A percentile compares a stretch with the other conserved stretches of the same genome.
phyloP scores from a whole-genome alignment of 2,113 vertebrate genomes.

The Penelope pileata region DNA sequence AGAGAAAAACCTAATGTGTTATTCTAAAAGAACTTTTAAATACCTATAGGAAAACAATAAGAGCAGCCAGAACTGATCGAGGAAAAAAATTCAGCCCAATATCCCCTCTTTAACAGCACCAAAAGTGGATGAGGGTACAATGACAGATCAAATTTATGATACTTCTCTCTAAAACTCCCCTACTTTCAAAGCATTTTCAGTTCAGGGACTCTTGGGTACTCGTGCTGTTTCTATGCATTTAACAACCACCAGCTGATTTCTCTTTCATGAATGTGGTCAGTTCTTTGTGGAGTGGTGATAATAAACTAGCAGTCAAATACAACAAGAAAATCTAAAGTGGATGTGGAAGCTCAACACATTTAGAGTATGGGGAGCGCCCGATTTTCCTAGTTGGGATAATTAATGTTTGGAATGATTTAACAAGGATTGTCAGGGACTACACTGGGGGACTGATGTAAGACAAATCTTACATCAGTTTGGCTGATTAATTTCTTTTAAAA shows the following conservation, averaged over 20 bases:
- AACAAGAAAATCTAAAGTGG: not conserved
- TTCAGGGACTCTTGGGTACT: not conserved
- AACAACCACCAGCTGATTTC: not conserved
- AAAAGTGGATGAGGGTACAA: not conserved
- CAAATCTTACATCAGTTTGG: not conserved
- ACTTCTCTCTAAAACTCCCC: not conserved
- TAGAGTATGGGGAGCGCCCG: not conserved
- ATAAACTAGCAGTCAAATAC: not conserved
- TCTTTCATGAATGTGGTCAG: rapidly evolving
- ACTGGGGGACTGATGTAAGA: not conserved
- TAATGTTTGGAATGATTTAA: not conserved
- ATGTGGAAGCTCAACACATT: not conserved
- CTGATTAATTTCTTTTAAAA: not conserved
- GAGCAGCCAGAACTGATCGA: not conserved
- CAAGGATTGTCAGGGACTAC: not conserved
- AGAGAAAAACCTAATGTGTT: not conserved
- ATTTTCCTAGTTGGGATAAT: not conserved
- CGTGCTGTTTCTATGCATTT: not conserved
- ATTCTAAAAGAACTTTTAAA: not conserved
- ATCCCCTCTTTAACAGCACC: not conserved
- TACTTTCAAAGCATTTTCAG: not conserved
- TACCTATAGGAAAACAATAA: not conserved
- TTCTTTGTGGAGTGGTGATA: not conserved
- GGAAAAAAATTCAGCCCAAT: not conserved
- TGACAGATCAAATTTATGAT: not conserved